Evolutionary conservation across 2,113 vertebrate species (phyloP), one percentile per base, ranked within the genome.

Genomic region (Dromaius novaehollandiae): DNA sequence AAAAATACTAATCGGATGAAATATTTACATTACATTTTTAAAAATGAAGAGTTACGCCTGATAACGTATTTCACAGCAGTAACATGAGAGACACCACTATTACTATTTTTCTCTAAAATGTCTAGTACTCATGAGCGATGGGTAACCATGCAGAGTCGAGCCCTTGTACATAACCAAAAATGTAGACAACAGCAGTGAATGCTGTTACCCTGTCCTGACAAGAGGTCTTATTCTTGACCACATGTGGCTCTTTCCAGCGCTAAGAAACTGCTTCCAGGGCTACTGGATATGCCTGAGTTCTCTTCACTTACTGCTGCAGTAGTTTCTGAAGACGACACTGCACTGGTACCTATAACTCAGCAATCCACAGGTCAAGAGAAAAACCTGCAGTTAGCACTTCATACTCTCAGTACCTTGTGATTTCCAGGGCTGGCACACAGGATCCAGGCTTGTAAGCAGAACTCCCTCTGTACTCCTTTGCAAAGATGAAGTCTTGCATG

Each of bases 401-500:
- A 71, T 38, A 24, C 91, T 78, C 32, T 91, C 34, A 26, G 93
- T 98, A 99, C 99, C 99, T 99, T 97, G 99, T 99, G 92, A 99
- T 99, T 96, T 99, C 99, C 93, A 99, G 98, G 19, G 99, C 99
- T 15, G 99, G 99, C 26, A 99, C 98, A 80, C 99, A 99, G 66
- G 99, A 98, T 64, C 99, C 99, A 4, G 99, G 99, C 51, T 92
- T 98, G 87, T 99, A 99, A 9, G 99, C 98, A 89, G 91, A 97
- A 53, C 98, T 99, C 93, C 99, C 99, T 88, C 99, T 98, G 97
- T 99, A 99, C 96, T 99, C 99, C 95, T 99, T 99, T 65, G 99
- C 99, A 71, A 99, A 99, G 92, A 99, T 99, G 38, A 99, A 98
- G 92, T 99, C 99, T 96, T 99, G 99, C 97, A 99, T 98, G 97